phyloP scores from a whole-genome alignment of 2,113 vertebrate species.

The Saccopteryx bilineata region DNA sequence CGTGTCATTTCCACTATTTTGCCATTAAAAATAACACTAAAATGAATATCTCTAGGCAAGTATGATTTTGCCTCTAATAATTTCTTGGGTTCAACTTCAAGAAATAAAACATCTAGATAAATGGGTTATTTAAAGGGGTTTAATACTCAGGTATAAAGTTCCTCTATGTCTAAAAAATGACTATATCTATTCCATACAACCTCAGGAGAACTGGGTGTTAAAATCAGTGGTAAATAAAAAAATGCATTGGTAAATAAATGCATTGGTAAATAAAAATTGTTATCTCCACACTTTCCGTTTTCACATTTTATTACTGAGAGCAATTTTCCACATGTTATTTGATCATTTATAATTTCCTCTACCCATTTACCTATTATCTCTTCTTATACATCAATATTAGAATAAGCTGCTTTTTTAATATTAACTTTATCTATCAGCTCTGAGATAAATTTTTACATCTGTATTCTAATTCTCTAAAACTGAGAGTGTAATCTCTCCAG shows the following conservation, averaged over 20 bases:
- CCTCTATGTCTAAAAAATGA: neutral
- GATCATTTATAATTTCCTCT: conserved; percentile 11
- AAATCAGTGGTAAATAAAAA: no score
- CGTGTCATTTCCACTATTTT: neutral
- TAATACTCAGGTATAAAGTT: neutral
- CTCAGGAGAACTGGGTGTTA: neutral
- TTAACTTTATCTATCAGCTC: neutral
- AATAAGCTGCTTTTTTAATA: neutral
- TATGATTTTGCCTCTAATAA: conserved; percentile 20
- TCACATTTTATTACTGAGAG: conserved; percentile 14
- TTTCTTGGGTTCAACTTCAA: conserved; percentile 26
- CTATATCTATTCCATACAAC: neutral
- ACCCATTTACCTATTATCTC: neutral
- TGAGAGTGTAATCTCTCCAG: neutral
- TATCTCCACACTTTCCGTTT: neutral
- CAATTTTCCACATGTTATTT: conserved; percentile 16
- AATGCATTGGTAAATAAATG: neutral
- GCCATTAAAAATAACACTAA: neutral
- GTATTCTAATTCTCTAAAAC: conserved; percentile 24
- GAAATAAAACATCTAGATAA: neutral
- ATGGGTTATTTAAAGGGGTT: neutral
- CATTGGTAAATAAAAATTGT: neutral
- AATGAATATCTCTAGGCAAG: neutral
- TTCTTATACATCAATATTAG: neutral
- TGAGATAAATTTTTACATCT: neutral